Percentiles rank a stretch among this genome's conserved stretches.
These are phyloP conservation scores for Zaprionus tsacasi DNA, from an alignment of 1,140 invertebrate species.

Conservation along the genomic window DNA sequence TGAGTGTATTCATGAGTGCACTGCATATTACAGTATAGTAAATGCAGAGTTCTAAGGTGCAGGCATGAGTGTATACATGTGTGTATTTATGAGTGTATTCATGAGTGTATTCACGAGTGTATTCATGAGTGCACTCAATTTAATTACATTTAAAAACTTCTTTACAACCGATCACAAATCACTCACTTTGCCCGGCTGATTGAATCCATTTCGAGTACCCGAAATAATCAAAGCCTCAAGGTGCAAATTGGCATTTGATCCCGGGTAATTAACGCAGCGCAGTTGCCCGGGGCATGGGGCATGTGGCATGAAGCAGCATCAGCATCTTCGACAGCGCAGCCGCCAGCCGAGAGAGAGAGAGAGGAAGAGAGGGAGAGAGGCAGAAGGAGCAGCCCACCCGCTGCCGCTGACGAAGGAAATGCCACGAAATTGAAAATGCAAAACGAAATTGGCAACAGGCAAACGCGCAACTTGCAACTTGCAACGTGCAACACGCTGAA, in stretches of 20 bases:
- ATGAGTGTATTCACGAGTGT: background rate
- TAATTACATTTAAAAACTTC: background rate
- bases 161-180: background rate
- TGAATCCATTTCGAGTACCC: background rate
- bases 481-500: constrained; percentile 32
- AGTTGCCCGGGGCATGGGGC: constrained; percentile 26
- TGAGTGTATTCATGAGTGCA: constrained; percentile 4
- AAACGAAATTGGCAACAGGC: constrained; percentile 74
- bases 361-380: background rate
- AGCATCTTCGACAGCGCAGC: too few species aligned
- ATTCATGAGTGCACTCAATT: background rate
- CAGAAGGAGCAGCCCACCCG: constrained; percentile 27
- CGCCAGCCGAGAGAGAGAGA: too few species aligned
- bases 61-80: too few species aligned
- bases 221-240: background rate
- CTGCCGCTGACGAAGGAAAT: constrained; percentile 60
- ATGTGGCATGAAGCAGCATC: too few species aligned
- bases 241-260: constrained; percentile 57
- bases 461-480: constrained; percentile 7
- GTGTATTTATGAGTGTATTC: constrained; percentile 2
- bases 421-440: constrained; percentile 80
- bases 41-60: too few species aligned
- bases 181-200: background rate
- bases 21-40: too few species aligned
- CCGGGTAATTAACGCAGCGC: constrained; percentile 61